These are phyloP conservation scores for Cheilosia impressa DNA, from an alignment of 2,888 invertebrate genomes.

Conservation along the genomic window DNA sequence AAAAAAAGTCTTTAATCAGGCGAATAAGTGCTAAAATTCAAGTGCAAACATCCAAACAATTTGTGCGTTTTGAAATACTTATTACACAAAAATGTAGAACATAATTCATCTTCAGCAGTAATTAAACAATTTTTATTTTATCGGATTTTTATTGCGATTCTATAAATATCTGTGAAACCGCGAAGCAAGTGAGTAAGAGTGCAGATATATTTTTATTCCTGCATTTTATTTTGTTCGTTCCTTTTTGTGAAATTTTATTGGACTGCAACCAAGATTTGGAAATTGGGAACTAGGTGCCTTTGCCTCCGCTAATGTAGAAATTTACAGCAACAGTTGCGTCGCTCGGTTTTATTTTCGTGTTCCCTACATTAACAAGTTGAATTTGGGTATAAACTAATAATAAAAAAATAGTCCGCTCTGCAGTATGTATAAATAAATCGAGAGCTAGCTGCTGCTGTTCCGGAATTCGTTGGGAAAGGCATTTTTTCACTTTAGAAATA, in stretches of 20 bases:
- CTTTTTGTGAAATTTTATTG: slow-evolving; percentile 42
- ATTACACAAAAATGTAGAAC: slow-evolving; percentile 51
- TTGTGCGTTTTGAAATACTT: background rate
- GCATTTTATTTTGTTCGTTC: slow-evolving; percentile 35
- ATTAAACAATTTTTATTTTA: slow-evolving; percentile 42
- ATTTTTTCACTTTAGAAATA: slow-evolving; percentile 7
- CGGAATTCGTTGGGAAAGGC: slow-evolving; percentile 66
- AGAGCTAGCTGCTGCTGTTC: slow-evolving; percentile 32
- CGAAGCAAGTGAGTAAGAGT: slow-evolving; percentile 68
- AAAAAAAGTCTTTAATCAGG: slow-evolving; percentile 30
- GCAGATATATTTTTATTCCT: slow-evolving; percentile 69
- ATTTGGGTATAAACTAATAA: slow-evolving; percentile 10
- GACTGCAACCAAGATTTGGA: slow-evolving; percentile 67
- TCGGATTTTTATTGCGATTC: slow-evolving; percentile 69
- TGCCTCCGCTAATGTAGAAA: slow-evolving; percentile 38
- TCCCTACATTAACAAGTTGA: background rate
- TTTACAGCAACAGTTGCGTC: slow-evolving; percentile 69
- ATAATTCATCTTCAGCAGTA: slow-evolving; percentile 58
- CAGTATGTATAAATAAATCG: slow-evolving; percentile 40
- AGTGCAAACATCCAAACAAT: slow-evolving; percentile 9
- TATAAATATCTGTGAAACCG: slow-evolving; percentile 67
- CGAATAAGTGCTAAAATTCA: slow-evolving; percentile 20
- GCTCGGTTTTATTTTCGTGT: slow-evolving; percentile 36
- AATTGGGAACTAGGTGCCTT: slow-evolving; percentile 47
- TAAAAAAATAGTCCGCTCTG: slow-evolving; percentile 34